Evolutionary conservation across 2,113 vertebrate species (phyloP).

Genomic region (Prunella fulvescens): DNA sequence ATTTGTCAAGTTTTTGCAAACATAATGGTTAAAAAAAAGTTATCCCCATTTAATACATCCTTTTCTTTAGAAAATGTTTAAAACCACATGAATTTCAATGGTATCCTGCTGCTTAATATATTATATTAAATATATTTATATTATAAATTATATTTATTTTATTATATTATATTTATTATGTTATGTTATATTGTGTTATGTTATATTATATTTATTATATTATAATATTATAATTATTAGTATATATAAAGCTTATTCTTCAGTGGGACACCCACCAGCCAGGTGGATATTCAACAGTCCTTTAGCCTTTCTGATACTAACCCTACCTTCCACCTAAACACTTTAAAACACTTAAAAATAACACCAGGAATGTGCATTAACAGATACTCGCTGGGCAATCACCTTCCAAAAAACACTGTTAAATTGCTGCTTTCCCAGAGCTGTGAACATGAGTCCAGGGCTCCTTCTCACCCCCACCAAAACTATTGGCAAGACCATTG

Average conservation of each 20-base stretch:
- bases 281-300: neutral
- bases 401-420: neutral
- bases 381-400: neutral
- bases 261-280: neutral
- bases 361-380: neutral
- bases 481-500: neutral
- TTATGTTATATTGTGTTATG: neutral
- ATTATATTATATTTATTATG: too few relatives aligned
- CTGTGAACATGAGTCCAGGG: neutral
- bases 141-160: neutral
- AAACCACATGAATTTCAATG: neutral
- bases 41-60: neutral
- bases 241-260: neutral
- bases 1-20: neutral
- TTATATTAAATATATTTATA: neutral
- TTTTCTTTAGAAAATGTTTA: neutral
- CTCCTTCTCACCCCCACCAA: neutral
- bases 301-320: neutral
- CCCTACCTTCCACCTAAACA: neutral
- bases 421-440: neutral
- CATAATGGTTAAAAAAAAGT: neutral
- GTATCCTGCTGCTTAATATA: neutral
- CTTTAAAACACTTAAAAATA: neutral
- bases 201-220: too few relatives aligned
- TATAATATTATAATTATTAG: neutral